Percentiles rank a stretch among this genome's conserved stretches.
phyloP scores from a whole-genome alignment of 2,888 invertebrate genomes.

The Apamea anceps region DNA sequence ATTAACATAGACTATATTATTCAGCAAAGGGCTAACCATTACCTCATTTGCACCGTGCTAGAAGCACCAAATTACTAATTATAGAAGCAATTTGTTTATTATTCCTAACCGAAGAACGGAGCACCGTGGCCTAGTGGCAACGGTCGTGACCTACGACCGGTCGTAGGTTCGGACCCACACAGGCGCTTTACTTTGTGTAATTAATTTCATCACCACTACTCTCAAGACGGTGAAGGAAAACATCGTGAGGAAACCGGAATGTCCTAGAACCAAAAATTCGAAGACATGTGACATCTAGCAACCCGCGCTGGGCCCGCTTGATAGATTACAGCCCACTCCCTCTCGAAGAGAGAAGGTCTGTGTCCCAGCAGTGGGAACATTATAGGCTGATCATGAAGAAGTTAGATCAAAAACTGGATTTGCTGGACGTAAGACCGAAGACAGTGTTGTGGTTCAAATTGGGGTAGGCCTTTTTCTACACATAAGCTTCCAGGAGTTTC shows the following conservation, averaged over 20 bases:
- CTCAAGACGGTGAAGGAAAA: not conserved
- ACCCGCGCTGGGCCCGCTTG: not conserved
- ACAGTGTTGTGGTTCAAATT: not conserved
- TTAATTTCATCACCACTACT: not conserved
- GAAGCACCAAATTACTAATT: slow-evolving; percentile 16
- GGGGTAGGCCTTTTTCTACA: not conserved
- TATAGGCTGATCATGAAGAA: not conserved
- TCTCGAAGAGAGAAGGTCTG: not conserved
- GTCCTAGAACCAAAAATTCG: not conserved
- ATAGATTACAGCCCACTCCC: not conserved
- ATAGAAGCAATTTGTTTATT: slow-evolving; percentile 22
- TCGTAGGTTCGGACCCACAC: not conserved
- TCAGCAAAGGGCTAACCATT: slow-evolving; percentile 20
- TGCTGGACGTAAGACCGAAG: not conserved
- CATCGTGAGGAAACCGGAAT: not conserved
- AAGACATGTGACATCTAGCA: not conserved
- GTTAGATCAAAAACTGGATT: not conserved
- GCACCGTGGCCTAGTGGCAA: not conserved
- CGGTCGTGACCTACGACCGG: not conserved
- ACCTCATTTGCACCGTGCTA: slow-evolving; percentile 28
- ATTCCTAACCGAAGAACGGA: not conserved
- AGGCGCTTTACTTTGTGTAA: not conserved
- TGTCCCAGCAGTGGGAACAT: not conserved
- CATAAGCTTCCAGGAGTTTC: not conserved
- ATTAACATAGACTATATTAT: slow-evolving; percentile 45